Conservation (phyloP, 2,797 vertebrate genomes). For the Anniella stebbinsi region DNA sequence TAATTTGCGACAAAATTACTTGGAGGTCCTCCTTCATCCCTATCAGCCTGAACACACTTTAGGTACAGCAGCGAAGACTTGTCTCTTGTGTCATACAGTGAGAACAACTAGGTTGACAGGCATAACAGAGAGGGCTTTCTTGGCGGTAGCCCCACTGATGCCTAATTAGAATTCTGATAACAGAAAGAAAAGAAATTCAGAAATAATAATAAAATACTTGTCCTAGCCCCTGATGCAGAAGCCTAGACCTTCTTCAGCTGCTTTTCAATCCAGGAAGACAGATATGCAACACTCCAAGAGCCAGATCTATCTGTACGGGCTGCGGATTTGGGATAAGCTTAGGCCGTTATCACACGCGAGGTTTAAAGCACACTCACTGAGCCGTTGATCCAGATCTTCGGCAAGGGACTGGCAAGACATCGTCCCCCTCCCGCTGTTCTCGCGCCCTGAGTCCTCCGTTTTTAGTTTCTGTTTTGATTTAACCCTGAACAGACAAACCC, state of each 20-base stretch:
- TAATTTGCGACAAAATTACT: background rate
- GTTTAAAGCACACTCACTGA: no score
- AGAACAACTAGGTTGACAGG: background rate
- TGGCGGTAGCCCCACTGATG: no score
- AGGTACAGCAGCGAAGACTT: no score
- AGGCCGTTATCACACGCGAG: no score
- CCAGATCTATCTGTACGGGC: background rate
- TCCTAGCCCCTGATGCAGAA: background rate
- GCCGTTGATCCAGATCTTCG: no score
- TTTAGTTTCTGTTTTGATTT: no score
- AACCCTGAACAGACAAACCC: no score
- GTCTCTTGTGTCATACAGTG: no score
- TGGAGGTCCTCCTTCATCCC: background rate
- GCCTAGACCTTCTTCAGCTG: background rate
- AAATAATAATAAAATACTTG: background rate
- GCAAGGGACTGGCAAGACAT: no score
- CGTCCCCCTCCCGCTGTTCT: no score
- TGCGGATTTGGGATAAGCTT: constrained; percentile 22
- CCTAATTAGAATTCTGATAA: background rate
- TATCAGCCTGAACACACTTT: background rate
- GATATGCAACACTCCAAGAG: background rate
- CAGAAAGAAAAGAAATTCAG: no score
- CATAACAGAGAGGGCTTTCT: background rate
- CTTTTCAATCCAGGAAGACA: background rate
- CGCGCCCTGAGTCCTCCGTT: no score